Conservation (phyloP, 2,113 vertebrate species). For the Struthio camelus region DNA sequence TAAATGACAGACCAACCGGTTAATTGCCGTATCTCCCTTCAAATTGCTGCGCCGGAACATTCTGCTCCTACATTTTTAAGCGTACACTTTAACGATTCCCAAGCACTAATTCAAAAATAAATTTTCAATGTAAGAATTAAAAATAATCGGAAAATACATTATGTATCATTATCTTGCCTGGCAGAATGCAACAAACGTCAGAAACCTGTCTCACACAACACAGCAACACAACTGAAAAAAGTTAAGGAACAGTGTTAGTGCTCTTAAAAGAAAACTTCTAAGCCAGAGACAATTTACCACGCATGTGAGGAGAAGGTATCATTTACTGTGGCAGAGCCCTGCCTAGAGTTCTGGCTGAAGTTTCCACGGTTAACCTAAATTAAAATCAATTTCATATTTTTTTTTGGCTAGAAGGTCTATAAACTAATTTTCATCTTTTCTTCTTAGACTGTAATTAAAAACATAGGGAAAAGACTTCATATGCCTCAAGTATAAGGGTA, state of each 20-base stretch:
- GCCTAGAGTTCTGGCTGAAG: conserved; percentile 18
- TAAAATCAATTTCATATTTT: conserved; percentile 45
- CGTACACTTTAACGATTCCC: background rate
- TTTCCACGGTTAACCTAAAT: conserved; percentile 60
- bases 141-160: conserved; percentile 41
- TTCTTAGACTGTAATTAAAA: conserved; percentile 42
- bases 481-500: conserved; percentile 18
- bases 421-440: conserved; percentile 38
- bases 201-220: background rate
- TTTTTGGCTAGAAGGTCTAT: conserved; percentile 19
- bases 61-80: background rate
- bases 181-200: background rate
- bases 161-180: background rate
- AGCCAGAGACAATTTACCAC: background rate
- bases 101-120: conserved; percentile 22
- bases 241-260: background rate
- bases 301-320: conserved; percentile 14
- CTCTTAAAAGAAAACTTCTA: conserved; percentile 27
- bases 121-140: conserved; percentile 30
- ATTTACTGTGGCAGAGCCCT: conserved; percentile 5
- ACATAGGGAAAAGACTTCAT: background rate
- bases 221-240: background rate
- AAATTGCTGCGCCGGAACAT: background rate
- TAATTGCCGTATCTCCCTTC: background rate
- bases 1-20: background rate